Conservation (phyloP, 2,113 vertebrate species). For the Columbina picui region DNA sequence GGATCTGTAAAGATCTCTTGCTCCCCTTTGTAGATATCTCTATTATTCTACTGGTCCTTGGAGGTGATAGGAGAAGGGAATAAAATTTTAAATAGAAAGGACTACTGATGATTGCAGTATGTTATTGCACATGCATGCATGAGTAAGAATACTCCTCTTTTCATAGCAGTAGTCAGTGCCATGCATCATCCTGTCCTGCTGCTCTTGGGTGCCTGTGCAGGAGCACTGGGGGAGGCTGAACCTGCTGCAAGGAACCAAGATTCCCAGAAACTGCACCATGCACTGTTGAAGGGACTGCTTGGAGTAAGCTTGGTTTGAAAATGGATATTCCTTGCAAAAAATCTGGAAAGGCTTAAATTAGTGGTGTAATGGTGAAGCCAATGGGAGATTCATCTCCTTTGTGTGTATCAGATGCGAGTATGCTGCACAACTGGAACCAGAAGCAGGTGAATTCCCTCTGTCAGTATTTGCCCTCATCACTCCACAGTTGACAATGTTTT, state of each 20-base stretch:
- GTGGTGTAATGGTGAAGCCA: not conserved
- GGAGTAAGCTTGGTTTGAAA: not conserved
- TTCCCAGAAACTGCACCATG: not conserved
- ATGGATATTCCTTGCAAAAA: not conserved
- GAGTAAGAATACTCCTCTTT: not conserved
- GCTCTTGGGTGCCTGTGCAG: not conserved
- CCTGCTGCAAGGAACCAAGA: not conserved
- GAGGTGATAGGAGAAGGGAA: not conserved
- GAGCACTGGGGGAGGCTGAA: not conserved
- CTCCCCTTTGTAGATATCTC: conserved; percentile 27
- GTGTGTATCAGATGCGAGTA: not conserved
- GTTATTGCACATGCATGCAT: not conserved
- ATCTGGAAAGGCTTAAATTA: not conserved
- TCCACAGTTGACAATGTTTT: not conserved
- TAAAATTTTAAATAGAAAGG: not conserved
- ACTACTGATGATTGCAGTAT: not conserved
- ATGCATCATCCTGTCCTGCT: not conserved
- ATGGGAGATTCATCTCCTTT: not conserved
- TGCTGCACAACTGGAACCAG: not conserved
- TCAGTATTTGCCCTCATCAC: not conserved
- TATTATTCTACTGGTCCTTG: conserved; percentile 20
- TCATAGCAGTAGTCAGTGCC: not conserved
- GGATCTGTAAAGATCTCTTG: not conserved
- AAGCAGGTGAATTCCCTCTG: not conserved
- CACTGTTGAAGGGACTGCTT: not conserved